A percentile compares a stretch with the other conserved stretches of the same genome.
Evolutionary conservation across 2,113 vertebrate species (phyloP).

Genomic region (Chaetops frenatus): DNA sequence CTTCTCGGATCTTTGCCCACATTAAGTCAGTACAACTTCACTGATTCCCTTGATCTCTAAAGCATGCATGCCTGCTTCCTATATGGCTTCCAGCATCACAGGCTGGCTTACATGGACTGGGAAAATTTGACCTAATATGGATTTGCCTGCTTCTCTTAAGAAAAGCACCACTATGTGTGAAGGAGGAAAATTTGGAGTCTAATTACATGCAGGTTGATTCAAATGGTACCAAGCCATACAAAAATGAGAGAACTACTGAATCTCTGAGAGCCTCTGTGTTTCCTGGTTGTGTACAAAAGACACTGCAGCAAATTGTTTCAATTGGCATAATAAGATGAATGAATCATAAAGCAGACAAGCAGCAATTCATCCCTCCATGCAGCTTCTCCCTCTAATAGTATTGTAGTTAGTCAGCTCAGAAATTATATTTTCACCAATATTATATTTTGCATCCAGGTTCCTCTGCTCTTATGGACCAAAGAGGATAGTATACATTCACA

Average conservation of each 20-base stretch:
- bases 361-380: conserved; percentile 29
- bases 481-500: background rate
- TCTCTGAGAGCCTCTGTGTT: conserved; percentile 35
- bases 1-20: background rate
- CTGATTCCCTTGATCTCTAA: background rate
- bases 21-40: background rate
- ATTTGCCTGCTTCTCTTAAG: background rate
- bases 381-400: background rate
- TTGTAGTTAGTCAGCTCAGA: background rate
- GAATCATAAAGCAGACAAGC: conserved; percentile 61
- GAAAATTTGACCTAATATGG: background rate
- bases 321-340: conserved; percentile 53
- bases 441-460: background rate
- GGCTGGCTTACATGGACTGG: background rate
- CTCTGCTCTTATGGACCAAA: background rate
- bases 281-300: conserved; percentile 36
- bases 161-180: background rate
- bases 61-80: background rate
- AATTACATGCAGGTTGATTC: background rate
- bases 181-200: background rate
- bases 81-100: background rate
- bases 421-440: background rate
- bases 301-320: conserved; percentile 57
- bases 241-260: background rate
- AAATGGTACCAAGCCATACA: background rate